These are phyloP conservation scores for Imbricaverruca yamaguchii DNA, from an alignment of 2,888 invertebrate species.

Conservation along the genomic window DNA sequence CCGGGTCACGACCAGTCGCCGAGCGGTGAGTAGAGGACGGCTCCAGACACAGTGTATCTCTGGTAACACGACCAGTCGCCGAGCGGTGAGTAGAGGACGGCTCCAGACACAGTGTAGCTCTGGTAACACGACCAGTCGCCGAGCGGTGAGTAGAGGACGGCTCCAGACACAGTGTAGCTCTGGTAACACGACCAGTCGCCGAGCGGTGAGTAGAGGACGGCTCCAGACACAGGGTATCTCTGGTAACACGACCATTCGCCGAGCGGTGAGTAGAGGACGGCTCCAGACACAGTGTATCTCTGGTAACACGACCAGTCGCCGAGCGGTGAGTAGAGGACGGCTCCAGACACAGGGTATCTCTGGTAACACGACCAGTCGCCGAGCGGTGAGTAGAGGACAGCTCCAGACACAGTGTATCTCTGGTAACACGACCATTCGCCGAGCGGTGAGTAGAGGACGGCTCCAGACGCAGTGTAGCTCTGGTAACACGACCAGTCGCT, in stretches of 20 bases:
- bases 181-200: constrained; percentile 62
- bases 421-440: constrained; percentile 62
- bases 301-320: constrained; percentile 62
- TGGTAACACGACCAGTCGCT: constrained; percentile 62
- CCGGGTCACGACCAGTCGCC: constrained; percentile 72
- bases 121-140: constrained; percentile 62
- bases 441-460: constrained; percentile 62
- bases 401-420: background rate
- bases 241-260: constrained; percentile 62
- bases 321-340: constrained; percentile 62
- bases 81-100: constrained; percentile 62
- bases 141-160: constrained; percentile 62
- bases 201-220: constrained; percentile 62
- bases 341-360: background rate
- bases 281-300: background rate
- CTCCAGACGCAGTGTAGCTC: background rate
- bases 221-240: background rate
- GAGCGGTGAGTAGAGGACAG: constrained; percentile 62
- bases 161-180: background rate
- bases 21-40: constrained; percentile 62
- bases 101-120: background rate
- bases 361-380: constrained; percentile 62
- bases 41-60: background rate
- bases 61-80: constrained; percentile 62
- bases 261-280: constrained; percentile 62